Evolutionary conservation across 2,113 vertebrate genomes (phyloP).

Genomic region (Tragelaphus imberbis): DNA sequence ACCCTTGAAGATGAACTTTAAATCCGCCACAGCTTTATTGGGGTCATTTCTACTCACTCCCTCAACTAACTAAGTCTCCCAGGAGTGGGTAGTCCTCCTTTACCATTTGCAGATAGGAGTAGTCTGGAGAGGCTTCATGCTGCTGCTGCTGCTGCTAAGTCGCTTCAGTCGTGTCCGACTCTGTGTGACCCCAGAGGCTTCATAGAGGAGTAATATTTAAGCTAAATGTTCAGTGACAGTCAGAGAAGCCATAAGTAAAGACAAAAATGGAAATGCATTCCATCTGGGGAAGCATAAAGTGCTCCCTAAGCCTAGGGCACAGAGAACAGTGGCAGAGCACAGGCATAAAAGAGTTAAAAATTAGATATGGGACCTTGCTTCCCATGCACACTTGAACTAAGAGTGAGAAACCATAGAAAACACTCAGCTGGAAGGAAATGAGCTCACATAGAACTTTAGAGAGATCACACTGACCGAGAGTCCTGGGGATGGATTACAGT

Average conservation of each 20-base stretch:
- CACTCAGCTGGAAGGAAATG: not conserved
- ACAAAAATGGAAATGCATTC: not conserved
- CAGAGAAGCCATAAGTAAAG: not conserved
- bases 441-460: not conserved
- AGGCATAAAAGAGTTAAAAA: not conserved
- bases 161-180: too few relatives aligned
- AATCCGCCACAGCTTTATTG: not conserved
- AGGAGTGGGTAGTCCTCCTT: not conserved
- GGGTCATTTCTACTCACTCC: not conserved
- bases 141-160: too few relatives aligned
- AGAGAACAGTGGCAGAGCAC: not conserved
- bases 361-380: not conserved
- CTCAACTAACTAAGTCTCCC: not conserved
- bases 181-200: too few relatives aligned
- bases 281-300: not conserved
- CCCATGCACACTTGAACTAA: not conserved
- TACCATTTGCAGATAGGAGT: not conserved
- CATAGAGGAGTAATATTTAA: not conserved
- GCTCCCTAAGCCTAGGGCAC: not conserved
- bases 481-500: not conserved
- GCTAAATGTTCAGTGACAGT: not conserved
- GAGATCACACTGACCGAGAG: not conserved
- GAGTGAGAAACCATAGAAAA: not conserved
- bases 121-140: not conserved
- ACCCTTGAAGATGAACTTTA: not conserved